These are phyloP conservation scores for Palythoa grandiflora DNA, from an alignment of 92 coral and sea anemone species.

Conservation along the genomic window DNA sequence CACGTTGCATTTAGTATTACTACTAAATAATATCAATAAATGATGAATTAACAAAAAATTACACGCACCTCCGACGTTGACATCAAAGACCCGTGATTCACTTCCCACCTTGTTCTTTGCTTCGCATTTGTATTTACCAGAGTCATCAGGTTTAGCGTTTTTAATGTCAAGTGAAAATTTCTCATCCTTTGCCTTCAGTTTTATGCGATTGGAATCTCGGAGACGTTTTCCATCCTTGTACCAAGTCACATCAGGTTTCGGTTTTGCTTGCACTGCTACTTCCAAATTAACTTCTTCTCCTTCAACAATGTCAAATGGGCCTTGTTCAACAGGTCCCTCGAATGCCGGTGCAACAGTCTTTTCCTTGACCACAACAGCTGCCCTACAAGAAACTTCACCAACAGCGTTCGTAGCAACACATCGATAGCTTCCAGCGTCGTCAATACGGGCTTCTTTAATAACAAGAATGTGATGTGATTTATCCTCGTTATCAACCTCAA, in stretches of 20 bases:
- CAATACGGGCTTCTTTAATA: conserved; percentile 72
- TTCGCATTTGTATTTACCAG: conserved; percentile 88
- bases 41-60: not conserved
- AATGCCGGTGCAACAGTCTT: conserved; percentile 71
- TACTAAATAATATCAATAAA: too few species aligned
- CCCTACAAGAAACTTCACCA: conserved; percentile 82
- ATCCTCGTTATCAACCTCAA: conserved; percentile 79
- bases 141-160: conserved; percentile 79
- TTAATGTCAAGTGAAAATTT: conserved; percentile 70
- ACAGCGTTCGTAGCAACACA: conserved; percentile 85
- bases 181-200: conserved; percentile 69
- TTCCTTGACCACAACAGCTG: conserved; percentile 84
- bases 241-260: conserved; percentile 87
- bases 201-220: conserved; percentile 65
- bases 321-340: conserved; percentile 59
- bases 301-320: conserved; percentile 67
- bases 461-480: conserved; percentile 80
- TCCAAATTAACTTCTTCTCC: conserved; percentile 83
- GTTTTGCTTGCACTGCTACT: conserved; percentile 87
- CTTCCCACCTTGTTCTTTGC: conserved; percentile 88
- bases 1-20: too few species aligned
- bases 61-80: conserved; percentile 82
- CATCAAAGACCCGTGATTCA: conserved; percentile 80
- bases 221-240: conserved; percentile 86
- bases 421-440: conserved; percentile 85